Evolutionary conservation across 2,888 invertebrate genomes (phyloP), one percentile per base, ranked within the genome.

Genomic region (Dorcus hopei): DNA sequence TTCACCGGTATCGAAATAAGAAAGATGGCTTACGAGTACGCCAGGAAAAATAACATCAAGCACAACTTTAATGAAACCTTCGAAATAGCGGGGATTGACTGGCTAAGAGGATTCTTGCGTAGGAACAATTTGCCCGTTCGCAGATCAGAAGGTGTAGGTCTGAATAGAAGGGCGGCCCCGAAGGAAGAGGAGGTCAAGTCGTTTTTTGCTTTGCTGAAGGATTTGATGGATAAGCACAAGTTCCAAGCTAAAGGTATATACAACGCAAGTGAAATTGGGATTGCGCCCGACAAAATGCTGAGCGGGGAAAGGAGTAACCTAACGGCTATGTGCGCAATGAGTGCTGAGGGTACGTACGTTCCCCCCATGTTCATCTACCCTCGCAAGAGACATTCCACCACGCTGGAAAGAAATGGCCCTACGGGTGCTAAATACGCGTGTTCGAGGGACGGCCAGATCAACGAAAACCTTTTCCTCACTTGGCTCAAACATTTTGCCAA

Each of bases 1-100:
- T 43, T 66, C n/a, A 66, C 65, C 8, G 42, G 52, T 38, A 59
- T 26, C 38, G 62, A 82, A 62, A 80, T 82, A 52, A 74, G 81
- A 40, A 80, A 80, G 61, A 67, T 82, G n/a, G 82, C 80, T 19
- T 82, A 80, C 65, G 80, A 82, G 63, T 80, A 81, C 61, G 82
- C 82, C 1, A 81, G 80, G 66, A 81, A 80, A 66, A 61, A 61
- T 52, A 43, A 54, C 11, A 39, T 53, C 5, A 33, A 43, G 9
- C 49, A 58, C 38, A 48, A 26, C 16, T 60, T 60, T 54, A 53
- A 54, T 26, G 38, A 3, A 3, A 23, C 33, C 9, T 41, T 14
- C n/a, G 80, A 45, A 52, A 81, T 81, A 80, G 82, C 82, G 0
- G 82, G 82, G 23, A 79, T 80, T 64, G 81, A 81, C 64, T 82